These are phyloP conservation scores for Pachyramphus minor DNA, from an alignment of 2,113 vertebrate species.

Conservation along the genomic window DNA sequence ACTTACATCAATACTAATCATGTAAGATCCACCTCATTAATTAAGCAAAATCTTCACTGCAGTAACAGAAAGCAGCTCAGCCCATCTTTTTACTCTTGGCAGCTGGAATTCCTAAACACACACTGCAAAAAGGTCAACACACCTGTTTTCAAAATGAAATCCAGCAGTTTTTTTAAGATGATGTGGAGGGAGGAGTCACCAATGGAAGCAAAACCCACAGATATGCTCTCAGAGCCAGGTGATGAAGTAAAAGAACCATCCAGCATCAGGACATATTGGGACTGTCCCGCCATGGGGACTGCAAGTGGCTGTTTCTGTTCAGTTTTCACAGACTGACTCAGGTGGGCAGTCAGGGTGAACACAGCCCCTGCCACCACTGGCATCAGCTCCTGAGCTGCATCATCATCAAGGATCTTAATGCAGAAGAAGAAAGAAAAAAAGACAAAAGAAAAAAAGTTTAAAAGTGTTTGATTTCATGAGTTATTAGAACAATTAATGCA, in stretches of 20 bases:
- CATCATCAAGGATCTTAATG: constrained; percentile 89
- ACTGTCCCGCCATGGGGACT: not conserved
- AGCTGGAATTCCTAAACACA: not conserved
- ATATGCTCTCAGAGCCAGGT: constrained; percentile 70
- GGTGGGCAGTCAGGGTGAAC: constrained; percentile 92
- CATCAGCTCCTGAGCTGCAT: constrained; percentile 93
- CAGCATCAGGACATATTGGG: constrained; percentile 64
- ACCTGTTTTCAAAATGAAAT: constrained; percentile 98
- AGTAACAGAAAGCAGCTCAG: not conserved
- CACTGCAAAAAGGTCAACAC: not conserved
- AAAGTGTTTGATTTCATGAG: not conserved
- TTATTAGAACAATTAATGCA: not conserved
- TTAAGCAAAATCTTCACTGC: not conserved
- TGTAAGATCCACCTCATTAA: not conserved
- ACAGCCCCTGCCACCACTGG: constrained; percentile 92
- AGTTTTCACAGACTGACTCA: constrained; percentile 90
- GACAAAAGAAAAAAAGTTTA: not conserved
- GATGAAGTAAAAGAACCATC: constrained; percentile 65
- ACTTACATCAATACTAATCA: not conserved
- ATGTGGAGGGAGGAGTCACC: constrained; percentile 96
- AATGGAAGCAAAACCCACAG: constrained; percentile 87
- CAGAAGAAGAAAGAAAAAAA: not conserved
- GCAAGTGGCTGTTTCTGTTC: constrained; percentile 87
- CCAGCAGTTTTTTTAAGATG: constrained; percentile 91
- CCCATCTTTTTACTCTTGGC: not conserved